These are phyloP conservation scores for Macrotus californicus DNA, from an alignment of 2,113 vertebrate genomes.

Conservation along the genomic window DNA sequence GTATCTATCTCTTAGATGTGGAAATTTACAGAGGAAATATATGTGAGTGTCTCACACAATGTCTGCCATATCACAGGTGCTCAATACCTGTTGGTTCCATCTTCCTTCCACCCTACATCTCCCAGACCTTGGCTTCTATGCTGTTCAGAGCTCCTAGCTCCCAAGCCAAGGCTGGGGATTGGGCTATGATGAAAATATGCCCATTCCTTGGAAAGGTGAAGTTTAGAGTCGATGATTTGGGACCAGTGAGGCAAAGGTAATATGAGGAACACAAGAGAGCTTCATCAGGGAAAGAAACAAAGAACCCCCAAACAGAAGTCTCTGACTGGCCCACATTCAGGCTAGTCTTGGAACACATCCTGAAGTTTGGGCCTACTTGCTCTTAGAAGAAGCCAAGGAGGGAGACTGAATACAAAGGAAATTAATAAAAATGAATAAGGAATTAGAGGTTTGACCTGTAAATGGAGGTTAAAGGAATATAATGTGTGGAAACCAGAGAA, in stretches of 20 bases:
- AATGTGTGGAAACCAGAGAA: constrained; percentile 44
- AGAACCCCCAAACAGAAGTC: not conserved
- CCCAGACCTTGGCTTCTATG: not conserved
- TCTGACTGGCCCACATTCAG: not conserved
- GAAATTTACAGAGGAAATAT: not conserved
- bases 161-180: not conserved
- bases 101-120: not conserved
- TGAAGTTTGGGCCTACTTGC: not conserved
- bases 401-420: not conserved
- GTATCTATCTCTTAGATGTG: not conserved
- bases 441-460: constrained; percentile 52
- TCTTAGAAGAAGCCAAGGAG: constrained; percentile 10
- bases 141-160: not conserved
- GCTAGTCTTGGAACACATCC: not conserved
- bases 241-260: not conserved
- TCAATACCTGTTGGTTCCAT: no score
- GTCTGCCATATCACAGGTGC: not conserved
- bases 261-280: not conserved
- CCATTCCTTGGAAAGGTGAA: not conserved
- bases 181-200: not conserved
- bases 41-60: not conserved
- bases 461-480: constrained; percentile 57
- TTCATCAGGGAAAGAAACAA: not conserved
- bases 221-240: not conserved
- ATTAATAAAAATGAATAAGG: constrained; percentile 63